These are phyloP conservation scores for Porites australiensis DNA, from an alignment of 64 coral and sea anemone genomes.

Conservation along the genomic window DNA sequence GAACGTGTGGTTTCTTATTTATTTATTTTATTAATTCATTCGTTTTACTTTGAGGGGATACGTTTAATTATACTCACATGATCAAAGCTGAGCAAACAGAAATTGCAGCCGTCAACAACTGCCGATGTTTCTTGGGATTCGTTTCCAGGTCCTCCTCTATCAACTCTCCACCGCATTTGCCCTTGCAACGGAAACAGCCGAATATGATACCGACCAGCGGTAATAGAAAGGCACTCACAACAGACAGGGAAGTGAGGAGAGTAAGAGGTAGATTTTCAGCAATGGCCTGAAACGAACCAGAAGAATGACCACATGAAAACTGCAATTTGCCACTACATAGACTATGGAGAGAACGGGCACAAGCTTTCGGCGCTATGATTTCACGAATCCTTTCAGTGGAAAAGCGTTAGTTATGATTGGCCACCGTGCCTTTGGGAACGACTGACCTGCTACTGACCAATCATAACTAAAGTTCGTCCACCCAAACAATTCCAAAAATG, in stretches of 20 bases:
- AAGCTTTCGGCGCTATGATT: too few relatives aligned
- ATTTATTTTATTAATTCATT: too few relatives aligned
- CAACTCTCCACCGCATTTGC: conserved; percentile 61
- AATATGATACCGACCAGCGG: conserved; percentile 72
- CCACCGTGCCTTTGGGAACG: too few relatives aligned
- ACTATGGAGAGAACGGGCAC: too few relatives aligned
- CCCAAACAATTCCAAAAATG: too few relatives aligned
- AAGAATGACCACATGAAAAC: not conserved
- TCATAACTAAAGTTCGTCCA: too few relatives aligned
- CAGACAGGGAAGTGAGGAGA: conserved; percentile 44
- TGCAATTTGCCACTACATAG: not conserved
- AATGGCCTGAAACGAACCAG: not conserved
- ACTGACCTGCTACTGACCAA: too few relatives aligned
- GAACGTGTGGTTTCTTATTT: too few relatives aligned
- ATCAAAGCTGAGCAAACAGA: conserved; percentile 57
- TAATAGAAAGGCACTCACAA: conserved; percentile 44
- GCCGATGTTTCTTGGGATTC: conserved; percentile 59
- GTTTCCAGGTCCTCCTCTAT: conserved; percentile 72
- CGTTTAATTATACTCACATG: conserved; percentile 47
- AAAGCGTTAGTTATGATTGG: too few relatives aligned
- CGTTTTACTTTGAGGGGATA: too few relatives aligned
- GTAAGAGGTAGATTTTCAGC: conserved; percentile 21
- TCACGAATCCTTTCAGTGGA: too few relatives aligned
- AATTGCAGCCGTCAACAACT: conserved; percentile 40
- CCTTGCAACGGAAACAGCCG: conserved; percentile 57